Conservation (phyloP, 2,888 invertebrate genomes). For the Lutraria lutraria region DNA sequence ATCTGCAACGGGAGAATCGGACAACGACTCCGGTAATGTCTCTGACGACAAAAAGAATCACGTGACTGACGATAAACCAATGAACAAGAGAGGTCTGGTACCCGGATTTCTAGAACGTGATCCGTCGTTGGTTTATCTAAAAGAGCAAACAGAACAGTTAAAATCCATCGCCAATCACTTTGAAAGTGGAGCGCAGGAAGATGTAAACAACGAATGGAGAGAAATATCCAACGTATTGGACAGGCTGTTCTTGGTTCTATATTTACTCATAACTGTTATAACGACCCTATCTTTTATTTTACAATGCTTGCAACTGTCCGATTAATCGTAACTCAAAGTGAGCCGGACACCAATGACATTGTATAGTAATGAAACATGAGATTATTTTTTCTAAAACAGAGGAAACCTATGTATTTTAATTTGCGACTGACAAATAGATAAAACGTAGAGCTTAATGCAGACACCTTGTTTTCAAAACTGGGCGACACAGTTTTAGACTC, state of each 20-base stretch:
- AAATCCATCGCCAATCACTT: conserved; percentile 62
- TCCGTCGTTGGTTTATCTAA: conserved; percentile 45
- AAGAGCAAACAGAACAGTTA: conserved; percentile 61
- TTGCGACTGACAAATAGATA: no score
- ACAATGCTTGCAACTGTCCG: conserved; percentile 37
- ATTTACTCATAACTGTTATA: conserved; percentile 60
- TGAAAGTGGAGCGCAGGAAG: conserved; percentile 61
- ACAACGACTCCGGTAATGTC: not conserved
- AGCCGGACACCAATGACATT: no score
- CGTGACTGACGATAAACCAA: not conserved
- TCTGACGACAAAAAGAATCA: not conserved
- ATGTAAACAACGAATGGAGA: conserved; percentile 71
- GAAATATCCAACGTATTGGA: conserved; percentile 73
- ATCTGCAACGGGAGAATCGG: not conserved
- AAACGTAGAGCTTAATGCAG: no score
- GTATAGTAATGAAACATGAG: no score
- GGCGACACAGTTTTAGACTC: no score
- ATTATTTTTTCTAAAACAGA: no score
- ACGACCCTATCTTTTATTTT: conserved; percentile 67
- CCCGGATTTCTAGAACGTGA: conserved; percentile 34
- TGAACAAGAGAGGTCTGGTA: not conserved
- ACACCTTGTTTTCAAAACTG: no score
- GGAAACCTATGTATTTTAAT: no score
- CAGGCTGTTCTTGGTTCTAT: conserved; percentile 71
- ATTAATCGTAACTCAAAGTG: no score